Conservation (phyloP, 2,888 invertebrate species). For the Drosophila meridiana region DNA sequence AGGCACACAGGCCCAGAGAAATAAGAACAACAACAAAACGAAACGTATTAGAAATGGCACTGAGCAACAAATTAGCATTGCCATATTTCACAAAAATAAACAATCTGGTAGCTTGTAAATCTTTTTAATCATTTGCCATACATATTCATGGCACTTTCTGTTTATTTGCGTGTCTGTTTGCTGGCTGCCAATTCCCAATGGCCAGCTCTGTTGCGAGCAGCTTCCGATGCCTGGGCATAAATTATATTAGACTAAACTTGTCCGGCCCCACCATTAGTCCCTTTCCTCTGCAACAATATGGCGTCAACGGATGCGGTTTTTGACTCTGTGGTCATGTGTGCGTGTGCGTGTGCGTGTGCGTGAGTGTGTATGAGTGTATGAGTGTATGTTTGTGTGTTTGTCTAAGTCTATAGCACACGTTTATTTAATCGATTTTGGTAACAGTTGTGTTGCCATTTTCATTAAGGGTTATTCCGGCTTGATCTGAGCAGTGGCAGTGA, state of each 20-base stretch:
- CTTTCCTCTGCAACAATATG: conserved; percentile 56
- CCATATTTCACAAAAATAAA: conserved; percentile 28
- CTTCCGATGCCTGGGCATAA: conserved; percentile 64
- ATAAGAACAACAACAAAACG: neutral
- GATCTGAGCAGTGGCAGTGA: conserved; percentile 58
- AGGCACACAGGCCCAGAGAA: neutral
- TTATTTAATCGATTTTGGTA: conserved; percentile 78
- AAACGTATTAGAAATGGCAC: neutral
- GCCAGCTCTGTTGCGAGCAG: conserved; percentile 43
- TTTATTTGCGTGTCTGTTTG: conserved; percentile 6
- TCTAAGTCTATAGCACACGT: conserved; percentile 52
- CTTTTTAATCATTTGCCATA: conserved; percentile 15
- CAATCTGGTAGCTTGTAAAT: conserved; percentile 45
- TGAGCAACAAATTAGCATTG: conserved; percentile 14
- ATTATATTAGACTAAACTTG: conserved; percentile 67
- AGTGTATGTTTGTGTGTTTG: conserved; percentile 21
- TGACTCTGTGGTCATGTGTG: conserved; percentile 12
- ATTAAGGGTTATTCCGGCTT: conserved; percentile 80
- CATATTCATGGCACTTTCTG: conserved; percentile 7
- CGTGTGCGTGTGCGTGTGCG: conserved; percentile 8
- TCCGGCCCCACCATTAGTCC: neutral
- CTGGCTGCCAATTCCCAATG: conserved; percentile 31
- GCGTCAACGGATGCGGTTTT: conserved; percentile 71
- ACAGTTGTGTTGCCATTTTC: conserved; percentile 76
- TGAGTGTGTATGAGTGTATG: conserved; percentile 2